These are phyloP conservation scores for Ruditapes philippinarum DNA, from an alignment of 1,140 invertebrate species.

Conservation along the genomic window DNA sequence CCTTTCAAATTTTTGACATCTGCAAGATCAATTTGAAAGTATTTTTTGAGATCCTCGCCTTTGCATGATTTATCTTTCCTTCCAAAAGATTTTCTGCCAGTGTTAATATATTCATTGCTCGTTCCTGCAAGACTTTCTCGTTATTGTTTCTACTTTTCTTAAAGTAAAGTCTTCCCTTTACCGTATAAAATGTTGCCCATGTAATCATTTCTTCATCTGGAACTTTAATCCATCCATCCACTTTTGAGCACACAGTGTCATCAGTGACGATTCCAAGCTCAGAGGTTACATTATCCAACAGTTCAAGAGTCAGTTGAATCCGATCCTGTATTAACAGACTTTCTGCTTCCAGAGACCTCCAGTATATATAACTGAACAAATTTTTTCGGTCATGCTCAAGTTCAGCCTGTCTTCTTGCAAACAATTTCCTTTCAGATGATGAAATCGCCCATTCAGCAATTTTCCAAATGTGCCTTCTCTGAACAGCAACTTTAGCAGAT, in stretches of 20 bases:
- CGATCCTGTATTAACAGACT: neutral
- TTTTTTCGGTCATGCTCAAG: neutral
- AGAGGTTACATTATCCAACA: neutral
- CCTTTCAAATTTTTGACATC: constrained; percentile 36
- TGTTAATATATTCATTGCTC: neutral
- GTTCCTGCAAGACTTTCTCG: neutral
- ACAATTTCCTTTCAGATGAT: neutral
- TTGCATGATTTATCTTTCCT: neutral
- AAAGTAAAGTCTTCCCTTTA: neutral
- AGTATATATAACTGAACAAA: constrained; percentile 35
- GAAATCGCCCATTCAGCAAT: neutral
- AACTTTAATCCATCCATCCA: neutral
- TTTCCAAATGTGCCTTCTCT: neutral
- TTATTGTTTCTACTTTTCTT: constrained; percentile 5
- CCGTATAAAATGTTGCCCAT: neutral
- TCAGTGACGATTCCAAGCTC: constrained; percentile 19
- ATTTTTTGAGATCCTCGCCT: neutral
- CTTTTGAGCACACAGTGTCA: constrained; percentile 1
- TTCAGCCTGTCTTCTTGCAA: constrained; percentile 16
- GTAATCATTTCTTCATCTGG: constrained; percentile 11
- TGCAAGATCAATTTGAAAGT: constrained; percentile 1
- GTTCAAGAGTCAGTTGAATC: neutral
- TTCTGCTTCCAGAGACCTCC: constrained; percentile 1
- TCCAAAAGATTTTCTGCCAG: constrained; percentile 22
- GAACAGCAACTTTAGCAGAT: neutral